Evolutionary conservation across 2,888 invertebrate genomes (phyloP), one percentile per base, ranked within the genome.

Genomic region (Rotaria sp.): DNA sequence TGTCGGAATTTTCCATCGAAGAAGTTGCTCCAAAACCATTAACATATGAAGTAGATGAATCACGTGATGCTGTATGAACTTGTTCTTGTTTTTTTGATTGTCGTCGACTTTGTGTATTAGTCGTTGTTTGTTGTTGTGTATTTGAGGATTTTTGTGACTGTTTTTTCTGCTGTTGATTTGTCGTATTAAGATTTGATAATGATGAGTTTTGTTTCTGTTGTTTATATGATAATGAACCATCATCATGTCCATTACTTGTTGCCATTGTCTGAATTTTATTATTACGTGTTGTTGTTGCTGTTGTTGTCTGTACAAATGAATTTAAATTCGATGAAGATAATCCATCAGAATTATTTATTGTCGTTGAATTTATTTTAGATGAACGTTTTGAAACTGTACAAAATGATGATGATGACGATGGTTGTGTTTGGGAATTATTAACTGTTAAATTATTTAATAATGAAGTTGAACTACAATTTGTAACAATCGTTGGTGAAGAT

Each of bases 361-460:
- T 35, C 8, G 67, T 13, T 35, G 67, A 11, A n/a, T 10, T n/a
- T 26, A n/a, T 10, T 80, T 80, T 80, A 10, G 80, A 67, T 67
- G 67, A 80, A 80, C 80, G 80, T 80, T 80, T 80, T 41, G 80
- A 80, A n/a, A 80, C 45, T 80, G 45, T 80, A 80, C 80, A 80
- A 45, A 41, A 41, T 41, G 35, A 26, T 45, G 80, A 26, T 45
- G 75, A 80, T 35, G 67, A 38, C 26, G 75, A 80, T 35, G 67
- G 24, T n/a, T 41, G 80, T 41, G 41, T 11, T 13, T 80, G 45
- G 80, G 45, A 80, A 45, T 80, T 80, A 67, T 67, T 67, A 67
- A 38, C 21, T 67, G 67, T 67, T 67, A 38, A 80, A 80, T 41
- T 45, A 80, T 41, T 45, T 45, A n/a, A 24, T 45, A 80, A 24